A percentile compares a stretch with the other conserved stretches of the same genome.
These are phyloP conservation scores for Cerastis rubricosa DNA, from an alignment of 2,888 invertebrate genomes.

Conservation along the genomic window DNA sequence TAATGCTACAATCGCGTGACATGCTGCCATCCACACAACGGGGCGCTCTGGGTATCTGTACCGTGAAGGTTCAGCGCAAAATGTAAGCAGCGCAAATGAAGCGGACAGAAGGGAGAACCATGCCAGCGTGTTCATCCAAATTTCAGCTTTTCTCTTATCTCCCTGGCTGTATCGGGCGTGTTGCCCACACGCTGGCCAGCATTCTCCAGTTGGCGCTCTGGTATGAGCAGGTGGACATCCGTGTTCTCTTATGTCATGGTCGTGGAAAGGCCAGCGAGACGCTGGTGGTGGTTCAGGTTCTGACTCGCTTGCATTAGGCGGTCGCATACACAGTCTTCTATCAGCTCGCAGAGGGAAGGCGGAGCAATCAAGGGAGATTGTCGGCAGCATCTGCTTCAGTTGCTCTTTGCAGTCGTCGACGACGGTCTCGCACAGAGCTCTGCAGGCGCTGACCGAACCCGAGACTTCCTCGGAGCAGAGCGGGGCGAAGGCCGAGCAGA, in stretches of 20 bases:
- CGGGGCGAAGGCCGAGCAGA: constrained; percentile 97
- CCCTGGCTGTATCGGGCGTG: constrained; percentile 92
- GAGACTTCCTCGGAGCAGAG: constrained; percentile 97
- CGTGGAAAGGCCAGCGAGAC: constrained; percentile 86
- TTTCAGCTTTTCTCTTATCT: constrained; percentile 93
- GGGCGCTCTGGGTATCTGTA: constrained; percentile 98
- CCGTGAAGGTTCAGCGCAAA: constrained; percentile 96
- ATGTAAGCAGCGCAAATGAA: constrained; percentile 95
- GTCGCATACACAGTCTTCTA: constrained; percentile 95
- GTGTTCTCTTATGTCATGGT: constrained; percentile 78
- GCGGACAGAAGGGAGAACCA: constrained; percentile 95
- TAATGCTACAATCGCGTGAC: constrained; percentile 95
- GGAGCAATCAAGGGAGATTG: constrained; percentile 94
- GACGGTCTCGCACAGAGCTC: constrained; percentile 95
- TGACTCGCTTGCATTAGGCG: constrained; percentile 86
- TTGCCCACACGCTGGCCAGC: constrained; percentile 92
- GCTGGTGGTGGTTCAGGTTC: constrained; percentile 85
- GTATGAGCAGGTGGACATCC: constrained; percentile 92
- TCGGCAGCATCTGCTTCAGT: constrained; percentile 93
- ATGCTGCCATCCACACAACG: constrained; percentile 96
- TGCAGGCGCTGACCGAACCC: constrained; percentile 96
- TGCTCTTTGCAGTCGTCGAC: constrained; percentile 93
- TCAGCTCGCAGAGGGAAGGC: constrained; percentile 94
- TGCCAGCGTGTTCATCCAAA: constrained; percentile 95
- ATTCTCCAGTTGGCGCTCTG: constrained; percentile 90